A percentile compares a stretch with the other conserved stretches of the same genome.
These are phyloP conservation scores for Mus caroli DNA, from an alignment of 2,797 vertebrate genomes.

Conservation along the genomic window DNA sequence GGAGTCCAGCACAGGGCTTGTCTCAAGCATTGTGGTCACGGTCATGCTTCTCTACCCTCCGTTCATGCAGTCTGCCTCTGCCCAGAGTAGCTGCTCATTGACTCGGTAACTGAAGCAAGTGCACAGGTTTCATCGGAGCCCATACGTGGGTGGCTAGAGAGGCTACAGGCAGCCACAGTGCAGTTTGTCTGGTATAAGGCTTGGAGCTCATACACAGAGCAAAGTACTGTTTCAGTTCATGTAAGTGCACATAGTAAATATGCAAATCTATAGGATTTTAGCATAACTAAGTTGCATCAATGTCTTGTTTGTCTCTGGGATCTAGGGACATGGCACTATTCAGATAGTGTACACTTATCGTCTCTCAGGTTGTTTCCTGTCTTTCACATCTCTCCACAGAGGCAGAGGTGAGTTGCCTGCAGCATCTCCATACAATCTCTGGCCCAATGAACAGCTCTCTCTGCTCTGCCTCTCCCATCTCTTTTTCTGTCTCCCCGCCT, in stretches of 20 bases:
- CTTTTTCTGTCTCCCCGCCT: background rate
- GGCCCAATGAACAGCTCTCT: background rate
- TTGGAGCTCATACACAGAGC: background rate
- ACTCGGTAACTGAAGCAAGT: background rate
- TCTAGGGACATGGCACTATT: background rate
- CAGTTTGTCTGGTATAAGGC: background rate
- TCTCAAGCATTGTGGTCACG: background rate
- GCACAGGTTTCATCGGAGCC: background rate
- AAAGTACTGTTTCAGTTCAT: background rate
- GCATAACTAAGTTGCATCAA: background rate
- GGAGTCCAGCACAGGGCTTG: background rate
- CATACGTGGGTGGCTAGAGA: background rate
- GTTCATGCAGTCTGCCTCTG: background rate
- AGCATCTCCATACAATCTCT: background rate
- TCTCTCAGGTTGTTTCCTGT: background rate
- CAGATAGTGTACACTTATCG: background rate
- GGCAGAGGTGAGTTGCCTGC: background rate
- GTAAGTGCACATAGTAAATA: background rate
- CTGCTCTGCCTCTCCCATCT: background rate
- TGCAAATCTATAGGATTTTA: background rate
- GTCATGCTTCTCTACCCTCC: too few relatives aligned
- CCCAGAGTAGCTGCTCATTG: background rate
- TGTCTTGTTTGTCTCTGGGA: background rate
- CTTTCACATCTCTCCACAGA: background rate
- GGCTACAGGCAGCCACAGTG: background rate